Evolutionary conservation across 2,888 invertebrate genomes (phyloP), one percentile per base, ranked within the genome.

Genomic region (Apamea monoglypha): DNA sequence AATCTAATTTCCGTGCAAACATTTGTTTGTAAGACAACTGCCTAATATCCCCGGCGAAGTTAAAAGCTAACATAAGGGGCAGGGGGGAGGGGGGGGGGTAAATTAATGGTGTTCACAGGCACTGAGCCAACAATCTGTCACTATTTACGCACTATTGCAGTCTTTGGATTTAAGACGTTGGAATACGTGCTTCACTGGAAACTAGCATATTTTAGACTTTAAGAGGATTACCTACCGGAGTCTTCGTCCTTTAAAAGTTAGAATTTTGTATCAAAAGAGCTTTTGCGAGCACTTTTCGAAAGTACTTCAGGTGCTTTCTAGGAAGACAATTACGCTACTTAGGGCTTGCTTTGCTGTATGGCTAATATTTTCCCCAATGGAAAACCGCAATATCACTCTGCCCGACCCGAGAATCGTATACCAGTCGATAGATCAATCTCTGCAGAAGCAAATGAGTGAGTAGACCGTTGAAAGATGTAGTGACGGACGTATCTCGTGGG

Each of bases 111-210:
- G 76, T 81, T 84, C 77, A 36, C 59, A 63, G 87, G 76, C 84
- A 83, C 32, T 86, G 87, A 84, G 85, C 85, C 84, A 87, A 87
- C 84, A 77, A 87, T 87, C 84, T 77, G 84, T 87, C 87, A 87
- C 74, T 75, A 81, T 85, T 74, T 85, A 85, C 85, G 85, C 84
- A 85, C 80, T 87, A 87, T 85, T 85, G 84, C 84, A 67, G 64
- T 80, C 76, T 67, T 69, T 71, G 67, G 64, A 71, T 64, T 18
- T 80, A 68, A 74, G 76, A 80, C 74, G 67, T 78, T 53, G 4
- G 50, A 12, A 59, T 29, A 83, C 80, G 85, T 86, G 84, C 53
- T 68, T 59, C 21, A 71, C 14, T 21, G 32, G n/a, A 61, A 61
- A 47, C 83, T 74, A 59, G 56, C 25, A 86, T 82, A 67, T 78